Evolutionary conservation across 2,888 invertebrate species (phyloP), one percentile per base, ranked within the genome.

Genomic region (Leptinotarsa peninsularis): DNA sequence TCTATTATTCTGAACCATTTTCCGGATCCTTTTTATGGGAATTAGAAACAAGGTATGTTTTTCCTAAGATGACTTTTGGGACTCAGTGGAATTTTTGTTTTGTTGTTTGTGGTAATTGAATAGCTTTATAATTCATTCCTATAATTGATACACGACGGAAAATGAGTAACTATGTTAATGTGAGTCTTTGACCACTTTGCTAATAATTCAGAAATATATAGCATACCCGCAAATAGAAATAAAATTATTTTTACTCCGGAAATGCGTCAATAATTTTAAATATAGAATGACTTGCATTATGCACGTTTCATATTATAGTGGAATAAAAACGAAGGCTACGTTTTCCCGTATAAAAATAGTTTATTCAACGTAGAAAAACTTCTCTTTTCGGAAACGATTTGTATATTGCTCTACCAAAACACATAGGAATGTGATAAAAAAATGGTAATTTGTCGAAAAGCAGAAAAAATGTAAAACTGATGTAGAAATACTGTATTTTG

Each of bases 71-170:
- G 23, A 58, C 23, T 58, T 58, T 58, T 23, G 58, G 58, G 58
- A 58, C 58, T 58, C 58, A 58, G 58, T 58, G 58, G 58, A 58
- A 21, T 58, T 58, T 58, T 58, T 58, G 58, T 58, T 58, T 58
- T 58, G 58, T 27, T 58, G 58, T 58, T 58, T 58, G 58, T 23
- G 58, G 58, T 58, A 58, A 58, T 3, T 23, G 13, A 4, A 23
- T 58, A 10, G 23, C 2, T 58, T 23, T 21, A 58, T 58, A 14
- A 23, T 58, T 23, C 15, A 58, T 21, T 23, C 18, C 18, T 18
- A 4, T 18, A 54, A 58, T 58, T 23, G 23, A 15, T 58, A 21
- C 21, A 58, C 27, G 14, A 58, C 23, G 17, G 58, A 58, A 58
- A 58, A 58, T 27, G 21, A 23, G 18, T 58, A 54, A 13, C 18